phyloP scores from a whole-genome alignment of 2,888 invertebrate species.

The Hermaeophaga mercurialis region DNA sequence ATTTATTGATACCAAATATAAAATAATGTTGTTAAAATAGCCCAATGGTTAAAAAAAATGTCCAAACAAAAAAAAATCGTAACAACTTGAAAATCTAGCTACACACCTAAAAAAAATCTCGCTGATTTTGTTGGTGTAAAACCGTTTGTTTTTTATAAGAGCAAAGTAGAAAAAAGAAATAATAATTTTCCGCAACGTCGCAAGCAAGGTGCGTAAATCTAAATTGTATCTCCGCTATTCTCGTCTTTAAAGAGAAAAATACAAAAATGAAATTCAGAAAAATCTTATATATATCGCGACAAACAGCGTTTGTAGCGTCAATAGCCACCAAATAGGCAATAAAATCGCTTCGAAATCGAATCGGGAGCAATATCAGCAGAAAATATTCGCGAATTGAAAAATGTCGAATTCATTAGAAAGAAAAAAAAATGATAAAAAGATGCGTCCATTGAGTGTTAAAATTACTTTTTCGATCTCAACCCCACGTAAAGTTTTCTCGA shows the following conservation, averaged over 20 bases:
- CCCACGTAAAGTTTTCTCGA: constrained; percentile 2
- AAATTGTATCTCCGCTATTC: constrained; percentile 8
- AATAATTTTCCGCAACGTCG: no score
- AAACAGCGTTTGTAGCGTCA: constrained; percentile 22
- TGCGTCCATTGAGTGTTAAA: constrained; percentile 3
- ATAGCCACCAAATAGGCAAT: constrained; percentile 21
- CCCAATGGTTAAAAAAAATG: no score
- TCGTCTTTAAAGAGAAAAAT: constrained; percentile 3
- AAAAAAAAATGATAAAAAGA: constrained; percentile 16
- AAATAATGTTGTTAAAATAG: no score
- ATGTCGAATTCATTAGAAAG: constrained; percentile 24
- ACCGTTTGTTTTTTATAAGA: no score
- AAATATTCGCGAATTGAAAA: constrained; percentile 23
- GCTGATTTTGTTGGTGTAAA: no score
- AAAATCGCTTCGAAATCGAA: constrained; percentile 22
- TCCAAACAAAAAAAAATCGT: no score
- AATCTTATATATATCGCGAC: constrained; percentile 19
- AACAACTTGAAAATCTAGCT: no score
- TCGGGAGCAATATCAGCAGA: constrained; percentile 15
- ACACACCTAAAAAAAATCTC: no score
- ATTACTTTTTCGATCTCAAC: constrained; percentile 5
- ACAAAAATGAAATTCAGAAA: constrained; percentile 27
- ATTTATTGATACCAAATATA: no score
- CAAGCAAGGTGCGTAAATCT: constrained; percentile 9
- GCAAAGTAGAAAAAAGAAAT: no score